Base-by-base conservation (phyloP, 2,797 vertebrate genomes). In the Lepus townsendii region DNA sequence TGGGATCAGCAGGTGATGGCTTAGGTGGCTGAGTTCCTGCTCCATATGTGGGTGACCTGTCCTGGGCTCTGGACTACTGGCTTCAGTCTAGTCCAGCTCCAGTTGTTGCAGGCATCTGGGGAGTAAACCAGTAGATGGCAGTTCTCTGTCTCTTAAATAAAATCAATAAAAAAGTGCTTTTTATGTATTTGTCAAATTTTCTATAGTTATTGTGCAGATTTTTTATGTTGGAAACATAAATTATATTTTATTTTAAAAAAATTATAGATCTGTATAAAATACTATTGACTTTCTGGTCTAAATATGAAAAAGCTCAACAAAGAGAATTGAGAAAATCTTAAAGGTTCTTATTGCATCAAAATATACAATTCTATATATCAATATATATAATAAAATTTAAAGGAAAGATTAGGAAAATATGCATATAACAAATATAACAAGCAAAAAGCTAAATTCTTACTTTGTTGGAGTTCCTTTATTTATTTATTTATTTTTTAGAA, bases 171-270 rank as follows among this genome's bases (percentile, higher is more conserved):
- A 42, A 42, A 42, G 42, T 66, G 32, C 4, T 3, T 75, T 77
- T 83, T 47, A 42, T 32, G 47, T 75, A 54, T n/a, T 32, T 69
- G 54, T 90, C 82, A 73, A 72, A 19, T 85, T 79, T 88, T 4
- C 47, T 77, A 20, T 26, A 89, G 50, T 76, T 19, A 88, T 11
- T 32, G 3, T 71, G 2, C 63, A 68, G 16, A 90, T n/a, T 85
- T 79, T 79, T 79, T 66, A 78, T 71, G 83, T 72, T 52, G 90
- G 22, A 57, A 72, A 90, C 62, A 35, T 50, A 62, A 76, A n/a
- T 69, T 17, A 47, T 20, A n/a, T 72, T 90, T 90, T 79, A 50
- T 71, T 71, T 71, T 60, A 17, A 24, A 69, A 54, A 78, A 90
- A 66, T 27, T 9, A 79, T 72, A 42, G 66, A 72, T 8, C 42